Evolutionary conservation across 2,113 vertebrate species (phyloP), one percentile per base, ranked within the genome.

Genomic region (Actenoides hombroni): DNA sequence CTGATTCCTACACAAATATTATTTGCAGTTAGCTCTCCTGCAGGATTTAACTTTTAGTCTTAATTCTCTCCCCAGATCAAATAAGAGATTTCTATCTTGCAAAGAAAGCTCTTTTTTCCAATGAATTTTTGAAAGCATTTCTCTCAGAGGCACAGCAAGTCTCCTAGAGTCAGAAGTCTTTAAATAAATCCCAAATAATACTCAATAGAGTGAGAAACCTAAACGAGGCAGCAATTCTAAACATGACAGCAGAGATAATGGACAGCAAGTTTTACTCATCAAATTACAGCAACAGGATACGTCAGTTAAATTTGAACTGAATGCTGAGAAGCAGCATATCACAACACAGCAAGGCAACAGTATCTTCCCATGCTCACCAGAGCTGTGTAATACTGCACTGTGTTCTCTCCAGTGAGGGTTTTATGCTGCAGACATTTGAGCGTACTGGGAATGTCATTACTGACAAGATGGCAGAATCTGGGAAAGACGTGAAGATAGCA

Each of bases 11-110:
- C 68, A 92, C 49, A 95, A 96, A 94, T 64, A 74, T 46, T 64
- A 69, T 86, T 83, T 86, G 88, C 79, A 35, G 37, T 76, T 89
- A 95, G 88, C 86, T 93, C 17, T 25, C 81, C 94, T 92, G 59
- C 71, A 94, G 91, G 89, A 93, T 97, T 98, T 97, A 94, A 85
- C 80, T 86, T 94, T 69, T 49, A 94, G 80, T 93, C 94, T 95
- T 92, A 95, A 96, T 96, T 96, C 92, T 88, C 71, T 96, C 64
- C 49, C n/a, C 25, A 63, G 79, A 97, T 96, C 85, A 96, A 83
- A 90, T 88, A 51, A 85, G 65, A 96, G 90, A 96, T 96, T 92
- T 88, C 56, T 78, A 74, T 95, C 92, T 90, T 75, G 69, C 39
- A 81, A 88, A 85, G 90, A 94, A 91, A 64, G 54, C n/a, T 90